Evolutionary conservation across 2,797 vertebrate species (phyloP).

Genomic region (Apogon talboti): DNA sequence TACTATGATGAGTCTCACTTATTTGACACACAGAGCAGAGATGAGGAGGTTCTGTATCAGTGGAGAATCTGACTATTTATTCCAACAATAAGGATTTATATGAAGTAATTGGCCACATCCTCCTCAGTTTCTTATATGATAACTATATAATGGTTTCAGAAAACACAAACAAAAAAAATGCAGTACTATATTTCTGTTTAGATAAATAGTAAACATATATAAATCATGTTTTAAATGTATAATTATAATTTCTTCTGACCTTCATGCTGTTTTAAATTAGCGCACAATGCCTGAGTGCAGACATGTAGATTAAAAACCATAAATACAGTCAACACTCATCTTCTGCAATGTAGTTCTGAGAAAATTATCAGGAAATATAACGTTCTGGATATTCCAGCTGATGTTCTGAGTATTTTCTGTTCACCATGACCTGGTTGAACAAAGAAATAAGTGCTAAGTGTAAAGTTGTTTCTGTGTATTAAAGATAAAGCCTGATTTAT

Average conservation of each 20-base stretch:
- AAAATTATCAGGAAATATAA: slow-evolving; percentile 7
- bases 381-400: not conserved
- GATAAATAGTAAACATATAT: too few species aligned
- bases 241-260: not conserved
- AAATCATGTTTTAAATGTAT: not conserved
- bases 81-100: slow-evolving; percentile 33
- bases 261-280: not conserved
- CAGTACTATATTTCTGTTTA: too few species aligned
- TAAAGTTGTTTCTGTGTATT: slow-evolving; percentile 1
- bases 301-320: not conserved
- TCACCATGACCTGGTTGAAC: slow-evolving; percentile 22
- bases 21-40: slow-evolving; percentile 40
- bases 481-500: slow-evolving; percentile 11
- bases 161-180: too few species aligned
- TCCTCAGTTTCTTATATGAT: slow-evolving; percentile 51
- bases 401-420: slow-evolving; percentile 22
- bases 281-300: not conserved
- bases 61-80: slow-evolving; percentile 29
- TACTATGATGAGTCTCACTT: slow-evolving; percentile 35
- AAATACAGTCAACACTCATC: slow-evolving; percentile 18
- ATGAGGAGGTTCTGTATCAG: slow-evolving; percentile 36
- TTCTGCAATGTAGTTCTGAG: not conserved
- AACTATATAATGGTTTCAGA: slow-evolving; percentile 44
- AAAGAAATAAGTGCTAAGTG: slow-evolving; percentile 27
- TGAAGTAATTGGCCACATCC: slow-evolving; percentile 27